Base-by-base conservation (phyloP, 2,113 vertebrate genomes). In the Erpornis zantholeuca region DNA sequence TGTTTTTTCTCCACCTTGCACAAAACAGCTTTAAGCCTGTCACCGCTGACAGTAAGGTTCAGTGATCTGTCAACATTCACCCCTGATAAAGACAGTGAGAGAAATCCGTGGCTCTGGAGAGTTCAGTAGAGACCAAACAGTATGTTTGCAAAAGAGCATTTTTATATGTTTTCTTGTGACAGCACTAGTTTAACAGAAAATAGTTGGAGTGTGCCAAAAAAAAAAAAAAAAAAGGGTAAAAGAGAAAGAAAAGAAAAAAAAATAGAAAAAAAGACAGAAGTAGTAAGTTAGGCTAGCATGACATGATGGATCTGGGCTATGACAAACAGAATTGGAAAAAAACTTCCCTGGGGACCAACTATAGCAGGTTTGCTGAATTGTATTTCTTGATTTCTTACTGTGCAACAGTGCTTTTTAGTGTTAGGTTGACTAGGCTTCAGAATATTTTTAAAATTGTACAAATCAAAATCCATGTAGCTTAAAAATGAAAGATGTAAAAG, bases 301-400 rank as follows among this genome's bases (percentile, higher is more conserved):
- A 98, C 98, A 98, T 98, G 98, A 99, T 98, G 98, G 98, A 99
- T 98, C 98, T 98, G 98, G 97, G 98, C 98, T 98, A 98, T 98
- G 99, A 99, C 99, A 99, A 99, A 99, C 98, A 97, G 98, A 98
- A 98, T 98, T 98, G 97, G 98, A 98, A 98, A 98, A 97, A 97
- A 97, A 94, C 97, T 97, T 99, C 98, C 98, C 98, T 95, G 90
- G 98, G 98, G 98, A 98, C 97, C 97, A 96, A 96, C 97, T 98
- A 97, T 94, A 96, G 97, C 97, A 98, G 98, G 97, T 98, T 98
- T 98, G 97, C 98, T 98, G 98, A 98, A 98, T 98, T 98, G 97
- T 98, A 98, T 98, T 98, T 98, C 98, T 98, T 98, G 98, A 97
- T 98, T 98, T 98, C 97, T 98, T 98, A 98, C 98, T 98, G 98